Evolutionary conservation across 1,140 invertebrate genomes (phyloP), one percentile per base, ranked within the genome.

Genomic region (Dinothrombium tinctorium): DNA sequence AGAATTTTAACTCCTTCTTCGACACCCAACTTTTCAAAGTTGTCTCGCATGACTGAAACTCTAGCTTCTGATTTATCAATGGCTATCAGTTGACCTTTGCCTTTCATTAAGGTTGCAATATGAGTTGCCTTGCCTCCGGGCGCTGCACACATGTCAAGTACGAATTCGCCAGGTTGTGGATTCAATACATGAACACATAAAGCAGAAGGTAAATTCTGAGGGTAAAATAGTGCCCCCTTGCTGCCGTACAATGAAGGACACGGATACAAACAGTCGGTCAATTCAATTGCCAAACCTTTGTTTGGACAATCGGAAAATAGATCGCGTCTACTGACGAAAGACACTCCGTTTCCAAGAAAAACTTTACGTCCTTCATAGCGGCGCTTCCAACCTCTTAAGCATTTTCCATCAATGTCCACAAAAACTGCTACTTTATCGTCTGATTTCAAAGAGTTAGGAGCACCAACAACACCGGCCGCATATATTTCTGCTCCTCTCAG

Each of bases 31-130:
- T 19, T 5, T 25, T 26, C 5, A 24, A 26, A 9, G 8, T 39
- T 39, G 4, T 23, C 5, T 9, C 28, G n/a, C 6, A 42, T n/a
- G 20, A 23, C 20, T 9, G 15, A 9, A 23, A 41, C 23, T 20
- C 24, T 57, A 1, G 77, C 76, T 55, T 73, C 59, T 17, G 87
- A 58, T 26, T 75, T 69, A 64, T 99, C 94, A 63, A 98, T 98
- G 4, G 86, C 79, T 60, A 96, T 87, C 8, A 99, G 53, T n/a
- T 77, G 68, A 1, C 94, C 94, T 0, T 87, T 95, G 58, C 98
- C 98, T 60, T 90, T 90, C 90, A 99, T 98, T 12, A 98, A 62
- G 0, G 87, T 76, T 43, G 84, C 81, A 49, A 95, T 92, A 58
- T 98, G 86, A 0, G 84, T 32, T 32, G 29, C 17, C 17, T 32